These are phyloP conservation scores for Mythimna ferrago DNA, from an alignment of 2,888 invertebrate species.

Conservation along the genomic window DNA sequence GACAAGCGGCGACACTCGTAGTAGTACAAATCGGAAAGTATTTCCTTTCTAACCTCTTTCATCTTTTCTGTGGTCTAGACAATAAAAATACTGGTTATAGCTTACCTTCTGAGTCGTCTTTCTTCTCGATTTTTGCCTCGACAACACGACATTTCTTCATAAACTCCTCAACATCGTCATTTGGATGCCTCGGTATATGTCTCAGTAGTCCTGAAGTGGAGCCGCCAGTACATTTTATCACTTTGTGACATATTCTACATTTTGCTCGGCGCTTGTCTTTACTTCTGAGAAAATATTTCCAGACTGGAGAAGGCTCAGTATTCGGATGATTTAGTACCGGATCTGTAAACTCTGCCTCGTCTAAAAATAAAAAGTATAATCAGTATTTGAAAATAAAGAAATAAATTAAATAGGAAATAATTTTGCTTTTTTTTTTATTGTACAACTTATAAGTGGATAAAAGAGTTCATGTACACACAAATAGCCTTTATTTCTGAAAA, in stretches of 20 bases:
- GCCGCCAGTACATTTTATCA: slow-evolving; percentile 21
- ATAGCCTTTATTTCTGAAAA: no score
- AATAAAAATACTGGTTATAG: background rate
- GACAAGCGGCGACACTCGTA: no score
- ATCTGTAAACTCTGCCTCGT: slow-evolving; percentile 3
- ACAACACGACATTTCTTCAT: background rate
- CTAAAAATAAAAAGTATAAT: slow-evolving; percentile 16
- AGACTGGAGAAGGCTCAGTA: slow-evolving; percentile 23
- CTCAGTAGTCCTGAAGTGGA: slow-evolving; percentile 31
- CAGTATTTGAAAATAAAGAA: background rate
- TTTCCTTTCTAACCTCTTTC: no score
- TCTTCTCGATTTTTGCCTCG: background rate
- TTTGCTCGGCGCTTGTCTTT: slow-evolving; percentile 31
- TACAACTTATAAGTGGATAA: no score
- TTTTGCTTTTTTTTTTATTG: no score
- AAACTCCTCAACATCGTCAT: background rate
- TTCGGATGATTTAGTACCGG: slow-evolving; percentile 22
- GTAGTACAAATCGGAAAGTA: no score
- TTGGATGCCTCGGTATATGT: background rate
- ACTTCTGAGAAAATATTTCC: slow-evolving; percentile 31
- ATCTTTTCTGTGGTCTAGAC: no score
- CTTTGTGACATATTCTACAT: slow-evolving; percentile 23
- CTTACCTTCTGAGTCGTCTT: background rate
- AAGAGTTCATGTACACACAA: no score
- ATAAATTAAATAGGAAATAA: no score